Conservation (phyloP, 2,797 vertebrate species). For the Synanceia verrucosa region DNA sequence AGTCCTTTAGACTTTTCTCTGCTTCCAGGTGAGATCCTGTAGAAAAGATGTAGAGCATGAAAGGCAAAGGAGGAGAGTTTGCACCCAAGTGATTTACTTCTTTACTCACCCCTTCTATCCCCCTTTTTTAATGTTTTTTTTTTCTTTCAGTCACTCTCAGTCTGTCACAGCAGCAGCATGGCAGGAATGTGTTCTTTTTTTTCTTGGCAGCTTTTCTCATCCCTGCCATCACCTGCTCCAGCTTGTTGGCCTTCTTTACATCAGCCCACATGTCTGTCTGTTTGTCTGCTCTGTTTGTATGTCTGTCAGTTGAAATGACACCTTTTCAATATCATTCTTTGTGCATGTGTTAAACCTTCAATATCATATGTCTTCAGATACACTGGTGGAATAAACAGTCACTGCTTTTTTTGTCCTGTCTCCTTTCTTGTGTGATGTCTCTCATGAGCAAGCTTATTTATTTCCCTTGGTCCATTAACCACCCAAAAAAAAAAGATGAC, state of each 20-base stretch:
- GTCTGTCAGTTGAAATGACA: background rate
- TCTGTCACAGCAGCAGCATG: conserved; percentile 49
- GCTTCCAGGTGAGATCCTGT: conserved; percentile 23
- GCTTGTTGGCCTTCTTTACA: conserved; percentile 46
- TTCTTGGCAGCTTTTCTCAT: conserved; percentile 60
- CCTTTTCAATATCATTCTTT: background rate
- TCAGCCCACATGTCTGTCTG: background rate
- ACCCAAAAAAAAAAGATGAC: too few relatives aligned
- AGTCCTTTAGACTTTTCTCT: conserved; percentile 12
- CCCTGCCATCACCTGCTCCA: conserved; percentile 47
- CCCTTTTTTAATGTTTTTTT: conserved; percentile 27
- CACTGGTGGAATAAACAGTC: background rate
- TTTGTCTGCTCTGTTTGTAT: background rate
- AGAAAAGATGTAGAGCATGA: conserved; percentile 28
- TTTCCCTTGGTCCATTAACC: background rate
- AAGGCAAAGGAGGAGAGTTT: conserved; percentile 42
- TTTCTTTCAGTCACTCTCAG: conserved; percentile 25
- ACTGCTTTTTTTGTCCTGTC: background rate
- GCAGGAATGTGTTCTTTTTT: conserved; percentile 69
- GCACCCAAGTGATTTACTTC: conserved; percentile 43
- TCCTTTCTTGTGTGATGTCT: background rate
- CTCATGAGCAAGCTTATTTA: conserved; percentile 4
- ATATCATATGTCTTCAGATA: background rate
- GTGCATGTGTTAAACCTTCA: background rate
- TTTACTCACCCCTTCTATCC: conserved; percentile 20